A percentile compares a stretch with the other conserved stretches of the same genome.
These are phyloP conservation scores for Ictalurus punctatus DNA, from an alignment of 2,113 vertebrate species.

Conservation along the genomic window DNA sequence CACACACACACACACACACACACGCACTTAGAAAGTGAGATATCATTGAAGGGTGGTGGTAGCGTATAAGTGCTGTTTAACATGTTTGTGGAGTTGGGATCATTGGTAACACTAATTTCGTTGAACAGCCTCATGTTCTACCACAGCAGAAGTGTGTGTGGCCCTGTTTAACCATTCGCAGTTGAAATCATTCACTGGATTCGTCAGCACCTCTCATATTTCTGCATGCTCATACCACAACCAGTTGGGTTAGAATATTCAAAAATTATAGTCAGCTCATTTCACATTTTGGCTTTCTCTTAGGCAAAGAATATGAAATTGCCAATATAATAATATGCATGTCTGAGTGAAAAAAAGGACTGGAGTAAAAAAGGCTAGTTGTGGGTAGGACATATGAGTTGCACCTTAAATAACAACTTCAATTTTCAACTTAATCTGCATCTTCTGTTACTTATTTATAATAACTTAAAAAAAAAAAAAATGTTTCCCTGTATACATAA, in stretches of 20 bases:
- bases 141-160: constrained; percentile 52
- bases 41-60: background rate
- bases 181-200: constrained; percentile 48
- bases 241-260: constrained; percentile 31
- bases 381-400: constrained; percentile 32
- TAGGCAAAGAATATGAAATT: background rate
- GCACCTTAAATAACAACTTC: background rate
- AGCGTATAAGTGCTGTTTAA: background rate
- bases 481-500: background rate
- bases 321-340: constrained; percentile 5
- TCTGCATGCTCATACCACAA: constrained; percentile 33
- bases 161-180: constrained; percentile 64
- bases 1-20: background rate
- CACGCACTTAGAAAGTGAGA: background rate
- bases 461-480: background rate
- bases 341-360: constrained; percentile 21
- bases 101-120: constrained; percentile 4
- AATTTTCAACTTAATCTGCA: background rate
- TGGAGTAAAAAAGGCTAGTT: constrained; percentile 33
- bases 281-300: constrained; percentile 23
- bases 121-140: background rate
- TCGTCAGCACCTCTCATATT: constrained; percentile 43
- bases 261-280: constrained; percentile 34
- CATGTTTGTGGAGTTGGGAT: constrained; percentile 6
- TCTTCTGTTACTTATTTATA: background rate